Conservation (phyloP, 2,113 vertebrate species). For the Oncorhynchus masou region DNA sequence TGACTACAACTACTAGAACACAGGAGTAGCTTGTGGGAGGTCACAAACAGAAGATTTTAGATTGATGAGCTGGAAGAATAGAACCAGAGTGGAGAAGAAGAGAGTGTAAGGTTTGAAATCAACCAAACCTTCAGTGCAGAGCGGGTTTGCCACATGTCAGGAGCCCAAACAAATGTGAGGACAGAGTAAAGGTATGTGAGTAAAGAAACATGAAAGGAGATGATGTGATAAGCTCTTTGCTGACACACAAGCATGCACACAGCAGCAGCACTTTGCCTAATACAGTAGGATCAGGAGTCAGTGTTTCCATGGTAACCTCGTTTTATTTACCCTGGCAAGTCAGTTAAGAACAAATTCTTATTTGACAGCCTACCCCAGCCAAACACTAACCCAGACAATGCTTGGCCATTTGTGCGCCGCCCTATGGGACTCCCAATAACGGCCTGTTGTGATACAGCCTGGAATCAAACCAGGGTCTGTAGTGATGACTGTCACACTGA, state of each 20-base stretch:
- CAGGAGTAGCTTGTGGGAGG: not conserved
- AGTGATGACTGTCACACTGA: too few relatives aligned
- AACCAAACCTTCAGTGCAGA: not conserved
- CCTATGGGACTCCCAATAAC: too few relatives aligned
- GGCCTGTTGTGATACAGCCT: too few relatives aligned
- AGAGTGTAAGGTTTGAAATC: not conserved
- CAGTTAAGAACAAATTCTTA: too few relatives aligned
- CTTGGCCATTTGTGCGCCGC: too few relatives aligned
- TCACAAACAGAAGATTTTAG: not conserved
- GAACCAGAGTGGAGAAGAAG: not conserved
- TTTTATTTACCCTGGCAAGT: not conserved
- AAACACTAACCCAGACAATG: too few relatives aligned
- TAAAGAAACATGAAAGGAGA: conserved; percentile 50
- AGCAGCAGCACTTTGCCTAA: conserved; percentile 73
- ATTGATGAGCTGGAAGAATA: not conserved
- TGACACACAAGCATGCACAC: not conserved
- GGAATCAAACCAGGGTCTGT: too few relatives aligned
- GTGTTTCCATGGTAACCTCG: conserved; percentile 72
- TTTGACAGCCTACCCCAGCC: too few relatives aligned
- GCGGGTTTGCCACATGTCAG: too few relatives aligned
- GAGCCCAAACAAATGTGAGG: conserved; percentile 1
- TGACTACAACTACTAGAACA: not conserved
- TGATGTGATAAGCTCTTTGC: conserved; percentile 66
- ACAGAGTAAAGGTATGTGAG: conserved; percentile 30
- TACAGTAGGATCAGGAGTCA: conserved; percentile 73